These are phyloP conservation scores for Nibea albiflora DNA, from an alignment of 2,113 vertebrate species.

Conservation along the genomic window DNA sequence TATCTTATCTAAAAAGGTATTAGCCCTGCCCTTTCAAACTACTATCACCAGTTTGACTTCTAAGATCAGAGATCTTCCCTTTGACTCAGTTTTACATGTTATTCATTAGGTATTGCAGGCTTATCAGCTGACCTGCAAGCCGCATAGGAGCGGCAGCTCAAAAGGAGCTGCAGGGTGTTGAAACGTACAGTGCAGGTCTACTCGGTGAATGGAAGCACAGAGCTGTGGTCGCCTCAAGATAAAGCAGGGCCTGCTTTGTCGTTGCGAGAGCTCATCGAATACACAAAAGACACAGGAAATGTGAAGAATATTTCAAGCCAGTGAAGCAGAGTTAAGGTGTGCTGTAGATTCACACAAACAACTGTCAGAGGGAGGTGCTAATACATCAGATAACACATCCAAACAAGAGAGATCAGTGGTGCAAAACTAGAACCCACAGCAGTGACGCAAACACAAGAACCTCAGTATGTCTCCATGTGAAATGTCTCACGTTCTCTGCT, in stretches of 20 bases:
- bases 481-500: neutral
- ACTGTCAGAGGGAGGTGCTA: slow-evolving; percentile 8
- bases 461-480: neutral
- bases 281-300: slow-evolving; percentile 3
- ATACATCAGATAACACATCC: slow-evolving; percentile 36
- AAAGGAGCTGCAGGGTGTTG: slow-evolving; percentile 4
- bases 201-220: neutral
- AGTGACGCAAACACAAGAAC: neutral
- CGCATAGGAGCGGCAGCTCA: slow-evolving; percentile 14
- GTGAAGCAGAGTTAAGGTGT: neutral
- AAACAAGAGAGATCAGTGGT: slow-evolving; percentile 18
- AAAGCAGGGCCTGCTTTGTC: slow-evolving; percentile 2
- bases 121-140: slow-evolving; percentile 45
- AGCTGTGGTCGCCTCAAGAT: neutral
- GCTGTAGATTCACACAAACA: slow-evolving; percentile 26
- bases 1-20: neutral
- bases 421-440: slow-evolving; percentile 6
- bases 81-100: neutral
- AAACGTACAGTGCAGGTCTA: slow-evolving; percentile 35
- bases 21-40: neutral
- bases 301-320: slow-evolving; percentile 11
- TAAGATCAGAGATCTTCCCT: neutral
- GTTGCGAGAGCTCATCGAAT: neutral
- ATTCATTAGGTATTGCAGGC: slow-evolving; percentile 27
- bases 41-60: neutral